A percentile compares a stretch with the other conserved stretches of the same genome.
phyloP scores from a whole-genome alignment of 2,797 vertebrate genomes.

The Rousettus madagascariensis region DNA sequence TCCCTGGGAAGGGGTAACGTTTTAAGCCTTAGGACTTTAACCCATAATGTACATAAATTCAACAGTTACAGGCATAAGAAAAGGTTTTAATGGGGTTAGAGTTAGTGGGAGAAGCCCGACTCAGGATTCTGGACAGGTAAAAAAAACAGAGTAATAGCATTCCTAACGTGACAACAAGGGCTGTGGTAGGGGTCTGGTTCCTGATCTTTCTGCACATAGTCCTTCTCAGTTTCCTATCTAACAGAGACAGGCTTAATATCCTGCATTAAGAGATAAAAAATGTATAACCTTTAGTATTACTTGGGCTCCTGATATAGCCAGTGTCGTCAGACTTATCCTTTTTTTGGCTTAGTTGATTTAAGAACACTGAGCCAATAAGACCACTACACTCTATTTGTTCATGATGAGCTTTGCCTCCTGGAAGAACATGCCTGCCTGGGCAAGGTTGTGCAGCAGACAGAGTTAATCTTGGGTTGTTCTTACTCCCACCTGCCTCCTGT shows the following conservation, averaged over 20 bases:
- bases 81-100: background rate
- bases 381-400: background rate
- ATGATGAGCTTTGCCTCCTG: background rate
- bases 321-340: background rate
- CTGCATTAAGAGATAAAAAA: background rate
- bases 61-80: background rate
- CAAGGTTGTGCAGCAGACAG: background rate
- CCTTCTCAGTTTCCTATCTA: slow-evolving; percentile 29
- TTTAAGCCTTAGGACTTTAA: slow-evolving; percentile 12
- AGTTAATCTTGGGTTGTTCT: background rate
- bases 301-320: background rate
- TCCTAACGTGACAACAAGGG: background rate
- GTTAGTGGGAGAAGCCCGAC: background rate
- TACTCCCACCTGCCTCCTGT: background rate
- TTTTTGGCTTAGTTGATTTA: background rate
- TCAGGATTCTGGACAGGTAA: background rate
- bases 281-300: background rate
- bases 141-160: background rate
- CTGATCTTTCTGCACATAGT: background rate
- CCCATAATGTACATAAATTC: background rate
- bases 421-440: background rate
- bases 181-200: background rate
- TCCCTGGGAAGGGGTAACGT: background rate
- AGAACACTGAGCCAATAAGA: background rate
- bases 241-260: slow-evolving; percentile 57